Evolutionary conservation across 2,797 vertebrate species (phyloP).

Genomic region (Lacerta bilineata): DNA sequence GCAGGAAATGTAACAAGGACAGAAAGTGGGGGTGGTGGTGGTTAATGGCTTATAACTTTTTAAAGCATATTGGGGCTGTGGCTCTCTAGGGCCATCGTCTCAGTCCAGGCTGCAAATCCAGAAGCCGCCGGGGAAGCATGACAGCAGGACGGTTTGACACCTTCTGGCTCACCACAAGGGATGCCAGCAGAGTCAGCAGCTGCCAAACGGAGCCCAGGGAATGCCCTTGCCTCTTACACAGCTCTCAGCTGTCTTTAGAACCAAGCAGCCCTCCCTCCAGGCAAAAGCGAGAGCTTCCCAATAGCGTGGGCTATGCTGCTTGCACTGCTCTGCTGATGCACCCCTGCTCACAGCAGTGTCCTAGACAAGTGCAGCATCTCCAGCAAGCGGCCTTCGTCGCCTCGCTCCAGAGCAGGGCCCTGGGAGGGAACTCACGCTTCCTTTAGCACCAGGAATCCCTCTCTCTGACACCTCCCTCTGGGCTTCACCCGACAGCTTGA

Average conservation of each 20-base stretch:
- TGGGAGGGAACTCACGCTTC: not conserved
- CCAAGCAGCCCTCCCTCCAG: not conserved
- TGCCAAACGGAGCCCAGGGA: not conserved
- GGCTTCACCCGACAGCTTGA: not conserved
- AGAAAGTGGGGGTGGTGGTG: not conserved
- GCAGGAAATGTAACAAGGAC: conserved; percentile 20
- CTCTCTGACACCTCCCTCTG: not conserved
- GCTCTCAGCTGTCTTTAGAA: not conserved
- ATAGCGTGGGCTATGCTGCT: too few relatives aligned
- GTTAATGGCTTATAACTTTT: accelerated
- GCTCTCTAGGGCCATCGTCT: not conserved
- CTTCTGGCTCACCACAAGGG: not conserved
- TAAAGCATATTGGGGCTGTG: accelerated
- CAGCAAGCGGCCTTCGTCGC: not conserved
- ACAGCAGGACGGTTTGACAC: not conserved
- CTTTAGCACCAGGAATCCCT: not conserved
- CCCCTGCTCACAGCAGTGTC: not conserved
- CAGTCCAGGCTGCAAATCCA: not conserved
- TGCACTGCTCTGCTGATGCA: not conserved
- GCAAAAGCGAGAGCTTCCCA: not conserved
- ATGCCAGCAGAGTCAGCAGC: not conserved
- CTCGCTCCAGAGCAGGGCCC: not conserved
- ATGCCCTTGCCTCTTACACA: not conserved
- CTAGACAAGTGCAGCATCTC: not conserved
- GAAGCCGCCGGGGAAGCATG: conserved; percentile 2